A percentile compares a stretch with the other conserved stretches of the same genome.
Evolutionary conservation across 2,797 vertebrate species (phyloP).

Genomic region (Phalloptychus januarius): DNA sequence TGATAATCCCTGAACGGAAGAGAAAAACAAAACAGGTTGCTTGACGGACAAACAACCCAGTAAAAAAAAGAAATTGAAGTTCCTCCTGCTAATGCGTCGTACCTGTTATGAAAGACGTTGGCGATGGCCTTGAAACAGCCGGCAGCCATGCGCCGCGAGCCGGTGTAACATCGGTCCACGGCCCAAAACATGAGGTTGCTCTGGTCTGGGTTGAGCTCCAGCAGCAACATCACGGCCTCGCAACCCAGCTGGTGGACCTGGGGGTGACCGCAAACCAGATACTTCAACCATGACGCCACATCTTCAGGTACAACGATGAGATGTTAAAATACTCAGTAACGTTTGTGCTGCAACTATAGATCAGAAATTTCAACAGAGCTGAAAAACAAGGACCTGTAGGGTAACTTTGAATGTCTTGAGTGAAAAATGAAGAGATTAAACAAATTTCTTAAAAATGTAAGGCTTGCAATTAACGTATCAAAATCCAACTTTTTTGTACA

Average conservation of each 20-base stretch:
- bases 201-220: conserved; percentile 98
- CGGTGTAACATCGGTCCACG: conserved; percentile 97
- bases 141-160: conserved; percentile 91
- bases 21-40: not conserved
- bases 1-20: conserved; percentile 91
- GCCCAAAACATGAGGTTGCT: conserved; percentile 99
- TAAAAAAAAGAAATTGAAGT: not conserved
- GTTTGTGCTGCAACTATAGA: not conserved
- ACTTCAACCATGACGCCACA: not conserved
- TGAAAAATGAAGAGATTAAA: no score
- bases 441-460: no score
- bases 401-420: not conserved
- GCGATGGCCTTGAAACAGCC: conserved; percentile 98
- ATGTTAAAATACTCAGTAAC: not conserved
- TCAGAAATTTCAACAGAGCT: not conserved
- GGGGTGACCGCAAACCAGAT: not conserved
- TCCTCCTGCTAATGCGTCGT: not conserved
- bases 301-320: not conserved
- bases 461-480: no score
- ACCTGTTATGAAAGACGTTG: conserved; percentile 98
- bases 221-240: conserved; percentile 94
- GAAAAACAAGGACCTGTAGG: not conserved
- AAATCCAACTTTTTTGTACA: no score
- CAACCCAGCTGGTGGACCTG: conserved; percentile 98
- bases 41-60: not conserved